phyloP scores from a whole-genome alignment of 2,888 invertebrate species.

The Notodromas monacha region DNA sequence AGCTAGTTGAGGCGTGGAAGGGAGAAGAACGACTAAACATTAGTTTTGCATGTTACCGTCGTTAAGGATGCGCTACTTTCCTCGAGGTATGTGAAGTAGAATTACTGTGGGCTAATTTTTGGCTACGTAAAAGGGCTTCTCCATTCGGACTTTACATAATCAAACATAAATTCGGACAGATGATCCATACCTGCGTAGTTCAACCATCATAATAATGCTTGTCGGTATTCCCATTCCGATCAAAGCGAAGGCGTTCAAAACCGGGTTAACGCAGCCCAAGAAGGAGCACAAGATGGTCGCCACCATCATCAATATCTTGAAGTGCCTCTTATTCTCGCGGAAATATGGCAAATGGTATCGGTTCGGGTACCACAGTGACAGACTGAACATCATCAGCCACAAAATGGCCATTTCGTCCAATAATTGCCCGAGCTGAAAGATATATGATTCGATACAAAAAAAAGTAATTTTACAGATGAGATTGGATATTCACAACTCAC shows the following conservation, averaged over 20 bases:
- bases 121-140: no score
- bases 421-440: constrained; percentile 29
- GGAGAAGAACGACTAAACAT: no score
- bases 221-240: constrained; percentile 38
- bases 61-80: no score
- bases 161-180: constrained; percentile 7
- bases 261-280: constrained; percentile 35
- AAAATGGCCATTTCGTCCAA: constrained; percentile 46
- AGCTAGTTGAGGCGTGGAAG: no score
- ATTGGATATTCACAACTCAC: constrained; percentile 21
- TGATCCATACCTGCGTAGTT: constrained; percentile 27
- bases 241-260: constrained; percentile 44
- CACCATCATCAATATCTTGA: no score
- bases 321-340: constrained; percentile 30
- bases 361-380: constrained; percentile 36
- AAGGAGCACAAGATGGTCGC: no score
- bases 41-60: no score
- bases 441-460: not conserved
- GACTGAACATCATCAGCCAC: constrained; percentile 45
- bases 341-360: constrained; percentile 30
- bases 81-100: no score
- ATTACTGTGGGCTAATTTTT: no score
- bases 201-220: constrained; percentile 27
- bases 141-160: no score
- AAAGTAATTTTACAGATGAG: not conserved